Base-by-base conservation (phyloP, 2,888 invertebrate species). In the Acanthococcus lagerstroemiae region DNA sequence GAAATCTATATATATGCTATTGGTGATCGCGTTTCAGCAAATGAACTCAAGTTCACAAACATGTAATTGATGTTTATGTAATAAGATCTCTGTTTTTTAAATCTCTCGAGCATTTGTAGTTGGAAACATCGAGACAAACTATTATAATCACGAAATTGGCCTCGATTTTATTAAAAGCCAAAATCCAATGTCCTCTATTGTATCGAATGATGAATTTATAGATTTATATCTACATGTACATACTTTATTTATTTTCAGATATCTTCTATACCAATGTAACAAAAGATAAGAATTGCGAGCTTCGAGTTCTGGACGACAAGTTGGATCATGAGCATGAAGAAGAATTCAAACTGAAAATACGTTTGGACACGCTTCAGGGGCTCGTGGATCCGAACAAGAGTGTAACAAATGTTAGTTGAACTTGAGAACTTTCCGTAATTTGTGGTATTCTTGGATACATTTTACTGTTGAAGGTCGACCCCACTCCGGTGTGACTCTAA, bases 251-350 rank as follows among this genome's bases (percentile, higher is more conserved):
- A 22, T 58, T 21, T 19, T 9, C 75, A 85, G 86, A 81, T 17
- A 78, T 86, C 22, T 93, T 93, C 76, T 81, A 82, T 69, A 82
- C 87, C 0, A 85, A 82, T 69, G 81, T 88, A 37, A 87, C 84
- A 2, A 85, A 86, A 70, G 88, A 90, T 68, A 81, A 89, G 67
- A 90, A 92, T 73, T 95, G 95, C 73, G 88, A 88, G 1, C 78
- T 95, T 24, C 83, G 83, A 72, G 78, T 94, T 24, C 84, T 84
- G 72, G 70, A 80, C 82, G 27, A 83, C 82, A 45, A 81, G 0
- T 77, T 95, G 27, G 94, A 95, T 75, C 91, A 84, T 74, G 95
- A 95, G 76, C 82, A 80, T 0, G 80, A 83, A 24, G 83, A 83
- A 9, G 82, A 84, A 68, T 92, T 90, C 73, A 81, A 83, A 2